phyloP scores from a whole-genome alignment of 2,113 vertebrate genomes.

The Bostrychus sinensis region DNA sequence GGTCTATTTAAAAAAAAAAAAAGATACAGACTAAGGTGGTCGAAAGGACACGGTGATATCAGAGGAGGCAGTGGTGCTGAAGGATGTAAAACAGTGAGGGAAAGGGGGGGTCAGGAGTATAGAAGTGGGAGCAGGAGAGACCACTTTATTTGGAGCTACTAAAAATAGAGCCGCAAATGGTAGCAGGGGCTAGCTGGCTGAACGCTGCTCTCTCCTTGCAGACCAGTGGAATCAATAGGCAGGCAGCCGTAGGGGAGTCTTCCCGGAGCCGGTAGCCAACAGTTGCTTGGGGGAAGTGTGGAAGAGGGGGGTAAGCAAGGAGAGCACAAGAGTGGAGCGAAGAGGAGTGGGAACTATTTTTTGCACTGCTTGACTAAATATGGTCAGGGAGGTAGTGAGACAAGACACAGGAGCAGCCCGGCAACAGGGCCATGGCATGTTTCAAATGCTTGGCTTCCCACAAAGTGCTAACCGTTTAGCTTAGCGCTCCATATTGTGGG shows the following conservation, averaged over 20 bases:
- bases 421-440: constrained; percentile 88
- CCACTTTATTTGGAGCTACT: constrained; percentile 96
- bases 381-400: constrained; percentile 95
- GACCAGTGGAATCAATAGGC: constrained; percentile 90
- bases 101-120: constrained; percentile 59
- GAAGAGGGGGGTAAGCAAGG: constrained; percentile 29
- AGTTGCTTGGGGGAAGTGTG: constrained; percentile 83
- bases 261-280: constrained; percentile 86
- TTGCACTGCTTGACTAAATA: constrained; percentile 99
- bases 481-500: constrained; percentile 72
- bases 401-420: constrained; percentile 88
- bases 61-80: constrained; percentile 59
- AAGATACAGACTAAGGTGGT: constrained; percentile 53
- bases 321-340: constrained; percentile 56
- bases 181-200: constrained; percentile 73
- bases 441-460: constrained; percentile 92
- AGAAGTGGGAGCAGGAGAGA: constrained; percentile 77
- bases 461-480: constrained; percentile 88
- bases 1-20: constrained; percentile 81
- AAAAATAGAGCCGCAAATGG: constrained; percentile 87
- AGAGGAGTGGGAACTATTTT: constrained; percentile 88
- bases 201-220: constrained; percentile 61
- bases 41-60: constrained; percentile 64
- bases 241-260: constrained; percentile 86
- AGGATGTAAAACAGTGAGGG: constrained; percentile 60